These are phyloP conservation scores for Otis tarda DNA, from an alignment of 2,113 vertebrate species.

Conservation along the genomic window DNA sequence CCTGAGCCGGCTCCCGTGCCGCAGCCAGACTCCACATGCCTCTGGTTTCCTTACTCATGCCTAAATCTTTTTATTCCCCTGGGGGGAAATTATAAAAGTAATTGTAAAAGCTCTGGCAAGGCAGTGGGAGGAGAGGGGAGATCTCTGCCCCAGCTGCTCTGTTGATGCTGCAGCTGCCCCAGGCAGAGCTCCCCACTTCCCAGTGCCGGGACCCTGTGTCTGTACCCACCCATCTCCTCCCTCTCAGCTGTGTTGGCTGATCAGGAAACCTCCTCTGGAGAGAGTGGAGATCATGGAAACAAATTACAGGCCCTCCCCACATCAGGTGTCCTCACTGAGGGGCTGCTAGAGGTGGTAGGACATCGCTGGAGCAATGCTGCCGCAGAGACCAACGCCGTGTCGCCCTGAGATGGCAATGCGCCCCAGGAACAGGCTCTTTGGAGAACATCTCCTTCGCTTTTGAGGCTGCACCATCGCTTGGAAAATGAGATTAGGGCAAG, in stretches of 20 bases:
- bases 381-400: rapidly evolving
- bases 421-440: neutral
- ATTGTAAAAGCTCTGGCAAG: neutral
- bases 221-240: neutral
- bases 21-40: neutral
- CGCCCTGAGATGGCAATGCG: rapidly evolving
- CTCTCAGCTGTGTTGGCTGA: neutral
- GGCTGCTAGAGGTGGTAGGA: neutral
- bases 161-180: neutral
- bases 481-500: neutral
- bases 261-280: neutral
- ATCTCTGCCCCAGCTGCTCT: neutral
- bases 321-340: rapidly evolving
- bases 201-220: neutral
- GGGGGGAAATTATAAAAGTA: neutral
- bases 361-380: neutral
- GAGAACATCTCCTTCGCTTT: neutral
- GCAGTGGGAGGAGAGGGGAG: neutral
- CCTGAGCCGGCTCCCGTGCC: neutral
- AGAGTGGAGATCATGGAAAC: neutral
- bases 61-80: slow-evolving; percentile 20
- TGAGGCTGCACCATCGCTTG: neutral
- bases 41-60: slow-evolving; percentile 26
- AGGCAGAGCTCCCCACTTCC: neutral
- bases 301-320: neutral